These are phyloP conservation scores for Pentamera pediparva DNA, from an alignment of 53 echinoderm and acorn worm genomes.

Conservation along the genomic window DNA sequence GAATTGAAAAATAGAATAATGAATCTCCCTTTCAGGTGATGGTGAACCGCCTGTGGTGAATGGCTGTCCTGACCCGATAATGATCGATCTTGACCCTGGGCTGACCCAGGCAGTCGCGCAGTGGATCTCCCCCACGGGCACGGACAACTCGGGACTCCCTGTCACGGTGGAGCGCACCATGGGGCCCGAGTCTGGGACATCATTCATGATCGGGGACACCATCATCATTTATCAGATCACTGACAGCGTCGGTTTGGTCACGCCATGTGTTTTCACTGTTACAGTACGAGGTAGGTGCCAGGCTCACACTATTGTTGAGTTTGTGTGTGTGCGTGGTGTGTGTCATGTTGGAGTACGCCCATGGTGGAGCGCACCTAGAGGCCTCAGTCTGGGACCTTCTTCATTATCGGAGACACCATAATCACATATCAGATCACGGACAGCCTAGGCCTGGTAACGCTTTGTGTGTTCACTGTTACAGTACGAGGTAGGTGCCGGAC, in stretches of 20 bases:
- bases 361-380: too few species aligned
- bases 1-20: too few species aligned
- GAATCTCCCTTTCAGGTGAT: too few species aligned
- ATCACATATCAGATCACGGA: slow-evolving; percentile 1
- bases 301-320: too few species aligned
- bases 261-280: not conserved
- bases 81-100: not conserved
- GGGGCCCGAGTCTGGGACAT: slow-evolving; percentile 3
- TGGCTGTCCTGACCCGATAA: not conserved
- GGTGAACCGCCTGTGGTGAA: not conserved
- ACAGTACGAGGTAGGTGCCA: slow-evolving; percentile 4
- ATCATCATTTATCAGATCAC: not conserved
- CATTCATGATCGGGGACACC: slow-evolving; percentile 3
- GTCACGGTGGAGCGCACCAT: not conserved
- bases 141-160: slow-evolving; percentile 13
- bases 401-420: slow-evolving; percentile 1
- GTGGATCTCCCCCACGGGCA: slow-evolving; percentile 19
- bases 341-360: too few species aligned
- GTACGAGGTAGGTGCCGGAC: not conserved
- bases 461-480: not conserved
- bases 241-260: not conserved
- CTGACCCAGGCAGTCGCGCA: not conserved
- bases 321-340: too few species aligned
- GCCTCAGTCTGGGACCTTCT: not conserved
- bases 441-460: not conserved